A percentile compares a stretch with the other conserved stretches of the same genome.
phyloP scores from a whole-genome alignment of 2,888 invertebrate genomes.

The Phortica okadai region DNA sequence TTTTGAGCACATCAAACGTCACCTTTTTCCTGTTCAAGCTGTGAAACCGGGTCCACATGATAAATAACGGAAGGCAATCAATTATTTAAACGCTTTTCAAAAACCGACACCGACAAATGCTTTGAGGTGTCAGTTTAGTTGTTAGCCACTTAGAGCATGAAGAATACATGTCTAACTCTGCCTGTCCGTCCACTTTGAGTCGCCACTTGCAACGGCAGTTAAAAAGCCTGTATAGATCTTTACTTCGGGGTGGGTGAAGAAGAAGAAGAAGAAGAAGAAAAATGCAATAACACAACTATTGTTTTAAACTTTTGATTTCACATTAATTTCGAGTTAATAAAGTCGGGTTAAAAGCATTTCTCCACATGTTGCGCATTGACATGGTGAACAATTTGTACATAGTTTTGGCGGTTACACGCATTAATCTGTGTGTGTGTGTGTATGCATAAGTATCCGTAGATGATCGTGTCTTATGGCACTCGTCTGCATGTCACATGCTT shows the following conservation, averaged over 20 bases:
- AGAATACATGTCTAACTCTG: background rate
- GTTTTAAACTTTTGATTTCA: constrained; percentile 37
- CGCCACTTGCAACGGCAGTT: constrained; percentile 14
- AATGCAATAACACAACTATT: constrained; percentile 33
- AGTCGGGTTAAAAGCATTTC: constrained; percentile 54
- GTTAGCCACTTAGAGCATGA: constrained; percentile 18
- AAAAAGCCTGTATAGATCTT: background rate
- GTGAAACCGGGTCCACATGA: constrained; percentile 10
- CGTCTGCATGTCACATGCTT: constrained; percentile 28
- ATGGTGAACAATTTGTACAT: constrained; percentile 53
- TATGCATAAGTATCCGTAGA: background rate
- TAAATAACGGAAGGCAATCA: constrained; percentile 37
- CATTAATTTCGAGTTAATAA: constrained; percentile 34
- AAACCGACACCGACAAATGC: constrained; percentile 11
- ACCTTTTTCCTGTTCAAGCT: background rate
- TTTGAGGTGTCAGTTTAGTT: constrained; percentile 5
- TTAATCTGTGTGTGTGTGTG: background rate
- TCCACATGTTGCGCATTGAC: constrained; percentile 32
- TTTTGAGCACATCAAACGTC: constrained; percentile 1
- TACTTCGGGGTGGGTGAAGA: background rate
- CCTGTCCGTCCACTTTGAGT: background rate
- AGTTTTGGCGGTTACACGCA: background rate
- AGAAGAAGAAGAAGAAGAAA: constrained; percentile 2
- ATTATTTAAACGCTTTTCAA: constrained; percentile 37
- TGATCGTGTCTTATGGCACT: background rate